Evolutionary conservation across 2,797 vertebrate species (phyloP).

Genomic region (Bovichtus diacanthus): DNA sequence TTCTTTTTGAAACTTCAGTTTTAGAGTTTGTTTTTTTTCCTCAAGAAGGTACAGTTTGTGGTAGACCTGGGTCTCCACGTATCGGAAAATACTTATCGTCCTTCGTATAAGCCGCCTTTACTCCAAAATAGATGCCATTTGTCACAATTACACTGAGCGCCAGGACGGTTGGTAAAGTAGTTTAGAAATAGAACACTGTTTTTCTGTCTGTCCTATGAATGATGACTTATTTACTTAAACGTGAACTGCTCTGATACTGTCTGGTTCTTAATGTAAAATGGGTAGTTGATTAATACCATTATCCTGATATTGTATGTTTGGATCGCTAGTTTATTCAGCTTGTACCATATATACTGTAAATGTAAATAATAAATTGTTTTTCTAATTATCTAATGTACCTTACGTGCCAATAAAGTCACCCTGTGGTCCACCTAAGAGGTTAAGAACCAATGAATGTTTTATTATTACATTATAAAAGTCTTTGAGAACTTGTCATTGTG

Average conservation of each 20-base stretch:
- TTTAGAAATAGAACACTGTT: slow-evolving; percentile 10
- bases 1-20: background rate
- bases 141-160: slow-evolving; percentile 40
- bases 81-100: slow-evolving; percentile 13
- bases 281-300: background rate
- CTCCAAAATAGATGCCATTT: slow-evolving; percentile 34
- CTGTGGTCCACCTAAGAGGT: slow-evolving; percentile 2
- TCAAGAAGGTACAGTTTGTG: slow-evolving; percentile 6
- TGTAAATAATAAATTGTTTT: background rate
- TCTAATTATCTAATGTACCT: background rate
- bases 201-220: slow-evolving; percentile 18
- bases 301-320: background rate
- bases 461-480: slow-evolving; percentile 7
- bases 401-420: background rate
- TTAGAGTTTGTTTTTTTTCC: background rate
- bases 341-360: background rate
- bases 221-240: slow-evolving; percentile 2
- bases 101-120: slow-evolving; percentile 31
- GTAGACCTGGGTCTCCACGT: background rate
- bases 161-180: slow-evolving; percentile 11
- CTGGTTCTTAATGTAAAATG: background rate
- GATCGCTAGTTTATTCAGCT: background rate
- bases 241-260: background rate
- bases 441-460: slow-evolving; percentile 6
- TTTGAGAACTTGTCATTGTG: slow-evolving; percentile 18